Percentiles rank a stretch among this genome's conserved stretches.
Conservation (phyloP, 2,113 vertebrate species). For the Pleuronectes platessa region DNA sequence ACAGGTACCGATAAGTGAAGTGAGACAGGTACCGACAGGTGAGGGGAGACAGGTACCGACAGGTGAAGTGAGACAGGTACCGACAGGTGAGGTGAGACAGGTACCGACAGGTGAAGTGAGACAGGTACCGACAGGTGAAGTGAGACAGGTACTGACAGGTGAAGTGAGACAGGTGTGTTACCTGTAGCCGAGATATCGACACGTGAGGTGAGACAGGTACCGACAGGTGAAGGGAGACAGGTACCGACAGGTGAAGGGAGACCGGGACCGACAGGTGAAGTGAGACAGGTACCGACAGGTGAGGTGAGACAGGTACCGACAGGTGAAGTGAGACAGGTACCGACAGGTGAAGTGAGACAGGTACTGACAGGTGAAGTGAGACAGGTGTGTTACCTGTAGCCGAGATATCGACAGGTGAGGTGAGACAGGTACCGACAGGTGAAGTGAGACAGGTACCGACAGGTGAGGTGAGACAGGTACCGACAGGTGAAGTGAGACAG, state of each 20-base stretch:
- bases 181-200: too few relatives aligned
- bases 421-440: conserved; percentile 52
- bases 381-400: too few relatives aligned
- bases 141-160: conserved; percentile 83
- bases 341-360: conserved; percentile 85
- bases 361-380: conserved; percentile 74
- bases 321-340: conserved; percentile 76
- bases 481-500: conserved; percentile 79
- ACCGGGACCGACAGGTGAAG: conserved; percentile 82
- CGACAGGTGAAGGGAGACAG: conserved; percentile 80
- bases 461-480: too few relatives aligned
- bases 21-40: conserved; percentile 78
- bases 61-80: conserved; percentile 85
- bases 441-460: too few relatives aligned
- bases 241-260: conserved; percentile 78
- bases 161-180: conserved; percentile 80
- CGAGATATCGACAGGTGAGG: conserved; percentile 65
- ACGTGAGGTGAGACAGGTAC: conserved; percentile 68
- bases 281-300: conserved; percentile 80
- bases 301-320: conserved; percentile 75
- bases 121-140: conserved; percentile 79
- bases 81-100: conserved; percentile 67
- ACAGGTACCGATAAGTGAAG: conserved; percentile 25
- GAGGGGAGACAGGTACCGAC: conserved; percentile 77
- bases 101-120: conserved; percentile 78